phyloP scores from a whole-genome alignment of 2,888 invertebrate species.

The Ceramica pisi region DNA sequence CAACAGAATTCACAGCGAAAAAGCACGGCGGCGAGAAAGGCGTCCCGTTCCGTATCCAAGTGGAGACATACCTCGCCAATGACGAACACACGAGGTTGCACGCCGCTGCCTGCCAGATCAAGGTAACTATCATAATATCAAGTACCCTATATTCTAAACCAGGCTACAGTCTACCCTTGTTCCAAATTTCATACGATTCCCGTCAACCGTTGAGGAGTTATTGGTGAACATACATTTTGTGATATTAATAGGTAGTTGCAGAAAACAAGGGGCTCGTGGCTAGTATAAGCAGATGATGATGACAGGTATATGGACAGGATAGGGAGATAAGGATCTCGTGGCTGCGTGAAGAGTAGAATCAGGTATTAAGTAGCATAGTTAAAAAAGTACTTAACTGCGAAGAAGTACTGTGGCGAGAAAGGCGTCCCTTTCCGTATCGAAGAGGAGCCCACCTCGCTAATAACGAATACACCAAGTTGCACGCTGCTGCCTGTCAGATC shows the following conservation, averaged over 20 bases:
- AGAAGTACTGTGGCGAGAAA: slow-evolving; percentile 99
- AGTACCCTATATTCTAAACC: not conserved
- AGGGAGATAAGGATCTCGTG: too few species aligned
- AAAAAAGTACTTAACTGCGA: too few species aligned
- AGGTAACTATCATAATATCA: slow-evolving; percentile 89
- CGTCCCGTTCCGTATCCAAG: slow-evolving; percentile 98
- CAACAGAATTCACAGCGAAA: slow-evolving; percentile 99
- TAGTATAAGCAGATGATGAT: too few species aligned
- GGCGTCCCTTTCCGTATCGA: slow-evolving; percentile 99
- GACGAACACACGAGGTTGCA: slow-evolving; percentile 93
- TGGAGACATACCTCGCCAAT: slow-evolving; percentile 95
- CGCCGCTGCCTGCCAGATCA: slow-evolving; percentile 98
- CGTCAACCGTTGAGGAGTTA: not conserved
- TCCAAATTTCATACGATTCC: not conserved
- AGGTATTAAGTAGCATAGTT: too few species aligned
- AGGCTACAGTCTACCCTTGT: not conserved
- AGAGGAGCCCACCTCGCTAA: slow-evolving; percentile 95
- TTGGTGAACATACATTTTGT: too few species aligned
- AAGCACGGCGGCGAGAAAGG: slow-evolving; percentile 99
- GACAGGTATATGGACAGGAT: too few species aligned
- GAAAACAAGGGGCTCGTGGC: too few species aligned
- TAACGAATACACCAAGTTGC: slow-evolving; percentile 92
- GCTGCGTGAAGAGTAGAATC: too few species aligned
- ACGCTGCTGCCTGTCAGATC: slow-evolving; percentile 98
- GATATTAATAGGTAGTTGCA: too few species aligned